Base-by-base conservation (phyloP, 1,140 invertebrate species). In the Thalassaphorura encarpata region DNA sequence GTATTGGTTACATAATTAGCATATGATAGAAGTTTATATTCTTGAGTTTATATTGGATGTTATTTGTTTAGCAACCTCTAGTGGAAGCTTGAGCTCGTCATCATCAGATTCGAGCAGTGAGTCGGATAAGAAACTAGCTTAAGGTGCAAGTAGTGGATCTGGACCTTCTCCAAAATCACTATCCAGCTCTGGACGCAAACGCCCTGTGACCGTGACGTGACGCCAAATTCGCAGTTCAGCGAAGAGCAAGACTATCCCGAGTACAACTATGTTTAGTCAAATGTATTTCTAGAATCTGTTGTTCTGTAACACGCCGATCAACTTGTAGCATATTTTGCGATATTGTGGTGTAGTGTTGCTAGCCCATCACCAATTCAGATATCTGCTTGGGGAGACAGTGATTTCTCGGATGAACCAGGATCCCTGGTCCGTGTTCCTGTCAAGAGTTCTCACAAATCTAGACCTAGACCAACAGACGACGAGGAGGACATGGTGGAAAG, bases 241-340 rank as follows among this genome's bases (percentile, higher is more conserved):
- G 1, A 55, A 61, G 31, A 57, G 50, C 27, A 61, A 61, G 31
- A 61, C 60, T 39, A 61, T 61, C 46, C 54, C 54, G 18, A 61
- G 55, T 1, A 61, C 60, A 13, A 61, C 60, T 36, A 52, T 47
- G 11, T 61, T 61, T 42, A 61, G 51, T 54, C 55, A 57, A n/a
- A 54, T 16, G 50, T 41, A n/a, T 31, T 43, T 6, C 19, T 24
- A 51, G 21, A 18, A 15, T 19, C 6, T n/a, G 28, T 13, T 15
- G n/a, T 3, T 39, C 13, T 19, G 13, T 51, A 19, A 18, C 8
- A 11, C 19, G 5, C 31, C 43, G 19, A 4, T 31, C 24, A 36
- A 33, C 41, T n/a, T 3, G 11, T 19, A 36, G 5, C 29, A 33
- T 5, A n/a, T n/a, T n/a, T n/a, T n/a, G n/a, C n/a, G 26, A 13